Percentiles rank a stretch among this genome's conserved stretches.
Evolutionary conservation across 2,113 vertebrate species (phyloP).

Genomic region (Anoplopoma fimbria): DNA sequence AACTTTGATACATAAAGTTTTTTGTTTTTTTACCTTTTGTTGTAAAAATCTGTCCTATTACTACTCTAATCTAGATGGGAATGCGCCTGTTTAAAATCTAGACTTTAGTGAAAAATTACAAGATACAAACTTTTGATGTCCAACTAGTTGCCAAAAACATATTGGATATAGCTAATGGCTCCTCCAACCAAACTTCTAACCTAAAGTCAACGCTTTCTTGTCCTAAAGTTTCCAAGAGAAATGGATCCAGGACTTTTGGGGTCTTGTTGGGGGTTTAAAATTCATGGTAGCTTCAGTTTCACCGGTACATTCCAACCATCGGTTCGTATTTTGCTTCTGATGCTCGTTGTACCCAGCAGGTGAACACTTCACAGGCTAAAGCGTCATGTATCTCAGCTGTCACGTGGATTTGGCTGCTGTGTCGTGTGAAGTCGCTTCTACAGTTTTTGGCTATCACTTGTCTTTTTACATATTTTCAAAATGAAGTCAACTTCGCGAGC

Average conservation of each 20-base stretch:
- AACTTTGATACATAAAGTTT: neutral
- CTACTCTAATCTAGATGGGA: neutral
- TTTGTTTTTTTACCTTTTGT: neutral
- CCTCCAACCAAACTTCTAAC: neutral
- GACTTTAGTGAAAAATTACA: neutral
- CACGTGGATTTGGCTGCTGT: conserved; percentile 11
- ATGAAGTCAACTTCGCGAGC: neutral
- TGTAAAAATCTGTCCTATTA: neutral
- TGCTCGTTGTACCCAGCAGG: neutral
- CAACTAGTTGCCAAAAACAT: neutral
- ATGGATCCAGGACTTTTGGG: neutral
- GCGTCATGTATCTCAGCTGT: neutral
- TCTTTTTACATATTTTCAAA: neutral
- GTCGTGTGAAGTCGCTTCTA: neutral
- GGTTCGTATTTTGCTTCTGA: conserved; percentile 25
- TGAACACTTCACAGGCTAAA: neutral
- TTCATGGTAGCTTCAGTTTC: conserved; percentile 9
- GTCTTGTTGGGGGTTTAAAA: neutral
- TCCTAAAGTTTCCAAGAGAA: conserved; percentile 6
- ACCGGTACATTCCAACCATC: conserved; percentile 1
- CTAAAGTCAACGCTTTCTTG: neutral
- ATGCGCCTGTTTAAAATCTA: neutral
- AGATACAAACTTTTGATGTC: conserved; percentile 9
- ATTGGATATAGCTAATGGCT: neutral
- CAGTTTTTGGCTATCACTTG: neutral